These are phyloP conservation scores for Anarrhichthys ocellatus DNA, from an alignment of 2,113 vertebrate species.

Conservation along the genomic window DNA sequence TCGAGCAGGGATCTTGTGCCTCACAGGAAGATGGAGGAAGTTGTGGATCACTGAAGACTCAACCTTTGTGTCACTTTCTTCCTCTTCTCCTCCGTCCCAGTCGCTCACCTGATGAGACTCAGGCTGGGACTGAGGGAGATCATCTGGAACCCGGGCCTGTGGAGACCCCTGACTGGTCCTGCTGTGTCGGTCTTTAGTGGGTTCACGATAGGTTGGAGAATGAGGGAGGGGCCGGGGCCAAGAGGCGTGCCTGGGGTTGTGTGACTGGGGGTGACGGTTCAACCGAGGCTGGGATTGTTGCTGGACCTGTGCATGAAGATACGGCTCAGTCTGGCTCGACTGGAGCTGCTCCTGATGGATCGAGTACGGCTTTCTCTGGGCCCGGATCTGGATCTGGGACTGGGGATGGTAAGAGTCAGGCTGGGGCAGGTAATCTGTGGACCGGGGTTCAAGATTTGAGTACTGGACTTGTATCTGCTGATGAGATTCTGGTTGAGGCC, in stretches of 20 bases:
- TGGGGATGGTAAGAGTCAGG: neutral
- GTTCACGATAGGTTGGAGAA: slow-evolving; percentile 9
- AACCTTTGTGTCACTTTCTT: slow-evolving; percentile 4
- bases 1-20: slow-evolving; percentile 65
- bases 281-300: neutral
- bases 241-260: neutral
- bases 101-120: neutral
- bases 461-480: slow-evolving; percentile 5
- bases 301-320: neutral
- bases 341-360: slow-evolving; percentile 16
- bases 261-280: neutral
- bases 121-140: slow-evolving; percentile 4
- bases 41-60: slow-evolving; percentile 27
- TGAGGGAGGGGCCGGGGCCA: neutral
- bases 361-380: slow-evolving; percentile 14
- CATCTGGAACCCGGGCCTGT: neutral
- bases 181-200: slow-evolving; percentile 8
- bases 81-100: slow-evolving; percentile 22
- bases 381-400: slow-evolving; percentile 7
- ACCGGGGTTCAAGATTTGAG: neutral
- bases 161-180: neutral
- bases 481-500: neutral
- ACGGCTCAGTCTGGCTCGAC: neutral
- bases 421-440: slow-evolving; percentile 1
- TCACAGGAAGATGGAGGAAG: slow-evolving; percentile 23